Base-by-base conservation (phyloP, 2,113 vertebrate species). In the Calidris pugnax region DNA sequence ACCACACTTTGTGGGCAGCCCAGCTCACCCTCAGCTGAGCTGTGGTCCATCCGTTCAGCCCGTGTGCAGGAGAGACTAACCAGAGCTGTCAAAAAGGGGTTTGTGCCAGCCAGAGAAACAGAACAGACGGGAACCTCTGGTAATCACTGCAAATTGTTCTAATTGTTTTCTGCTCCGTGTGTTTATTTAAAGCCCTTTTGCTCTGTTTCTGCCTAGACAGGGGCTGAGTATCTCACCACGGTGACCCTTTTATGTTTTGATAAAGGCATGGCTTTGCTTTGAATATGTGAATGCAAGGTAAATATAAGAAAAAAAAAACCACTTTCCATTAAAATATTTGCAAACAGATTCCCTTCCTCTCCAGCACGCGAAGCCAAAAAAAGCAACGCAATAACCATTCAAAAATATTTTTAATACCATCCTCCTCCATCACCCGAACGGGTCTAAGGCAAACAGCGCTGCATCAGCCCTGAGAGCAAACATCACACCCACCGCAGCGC, bases 131-230 rank as follows among this genome's bases (percentile, higher is more conserved):
- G 86, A 90, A 90, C 73, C 87, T 94, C 96, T 67, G 85, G 76
- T 92, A 90, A 93, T 87, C 48, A 0, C 93, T 90, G 71, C 92
- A 86, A 94, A 95, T 28, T 72, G 93, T 86, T 96, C 83, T 30
- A 83, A 90, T 88, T 91, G 95, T 96, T 96, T 94, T 83, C 90
- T 71, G 63, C 9, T 88, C 37, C 30, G 1, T 67, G 93, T 66
- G 73, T 84, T 90, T 92, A 85, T 96, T 81, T 92, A 94, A 96
- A 93, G 75, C 47, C 60, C 35, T 92, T 96, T 89, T 45, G 93
- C 83, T 24, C 81, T 56, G 48, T 64, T 94, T 90, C 80, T 83
- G 90, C 67, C 60, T 48, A 43, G 60, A 43, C 24, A 39, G 72
- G 85, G 59, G 30, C 64, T 5, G 41, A 35, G 47, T 43, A 51